A percentile compares a stretch with the other conserved stretches of the same genome.
Conservation (phyloP, 2,888 invertebrate genomes). For the Venusia cambrica region DNA sequence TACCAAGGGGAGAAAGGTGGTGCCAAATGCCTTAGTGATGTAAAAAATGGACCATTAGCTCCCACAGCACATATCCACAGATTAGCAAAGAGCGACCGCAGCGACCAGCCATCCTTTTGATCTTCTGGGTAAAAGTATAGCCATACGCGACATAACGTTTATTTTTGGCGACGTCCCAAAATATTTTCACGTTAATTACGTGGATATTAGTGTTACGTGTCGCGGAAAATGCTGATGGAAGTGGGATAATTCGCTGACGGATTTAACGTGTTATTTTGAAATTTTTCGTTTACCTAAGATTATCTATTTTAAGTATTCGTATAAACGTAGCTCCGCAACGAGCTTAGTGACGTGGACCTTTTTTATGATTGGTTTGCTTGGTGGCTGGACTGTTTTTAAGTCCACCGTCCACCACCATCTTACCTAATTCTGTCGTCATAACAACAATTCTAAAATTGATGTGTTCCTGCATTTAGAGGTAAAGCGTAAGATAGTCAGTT, state of each 20-base stretch:
- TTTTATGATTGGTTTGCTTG: too few relatives aligned
- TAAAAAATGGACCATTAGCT: conserved; percentile 2
- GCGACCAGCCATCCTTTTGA: conserved; percentile 21
- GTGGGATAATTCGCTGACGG: conserved; percentile 6
- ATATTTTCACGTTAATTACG: conserved; percentile 30
- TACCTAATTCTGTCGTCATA: too few relatives aligned
- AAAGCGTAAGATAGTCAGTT: too few relatives aligned
- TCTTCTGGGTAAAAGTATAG: conserved; percentile 17
- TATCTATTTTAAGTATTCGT: too few relatives aligned
- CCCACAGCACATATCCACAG: conserved; percentile 9
- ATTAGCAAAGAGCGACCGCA: conserved; percentile 4
- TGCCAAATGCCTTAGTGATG: too few relatives aligned
- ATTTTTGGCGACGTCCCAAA: conserved; percentile 28
- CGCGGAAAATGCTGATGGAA: conserved; percentile 25
- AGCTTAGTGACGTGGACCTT: too few relatives aligned
- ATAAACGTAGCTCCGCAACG: too few relatives aligned
- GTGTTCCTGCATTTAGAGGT: too few relatives aligned
- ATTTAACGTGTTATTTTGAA: conserved; percentile 4
- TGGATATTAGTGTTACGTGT: conserved; percentile 27
- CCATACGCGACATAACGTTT: conserved; percentile 15
- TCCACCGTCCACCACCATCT: too few relatives aligned
- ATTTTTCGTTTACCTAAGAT: conserved; percentile 5
- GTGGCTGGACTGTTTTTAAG: too few relatives aligned
- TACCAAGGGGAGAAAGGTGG: too few relatives aligned
- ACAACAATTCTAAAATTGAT: too few relatives aligned